Evolutionary conservation across 2,888 invertebrate genomes (phyloP).

Genomic region (Oxyteleia sp.): DNA sequence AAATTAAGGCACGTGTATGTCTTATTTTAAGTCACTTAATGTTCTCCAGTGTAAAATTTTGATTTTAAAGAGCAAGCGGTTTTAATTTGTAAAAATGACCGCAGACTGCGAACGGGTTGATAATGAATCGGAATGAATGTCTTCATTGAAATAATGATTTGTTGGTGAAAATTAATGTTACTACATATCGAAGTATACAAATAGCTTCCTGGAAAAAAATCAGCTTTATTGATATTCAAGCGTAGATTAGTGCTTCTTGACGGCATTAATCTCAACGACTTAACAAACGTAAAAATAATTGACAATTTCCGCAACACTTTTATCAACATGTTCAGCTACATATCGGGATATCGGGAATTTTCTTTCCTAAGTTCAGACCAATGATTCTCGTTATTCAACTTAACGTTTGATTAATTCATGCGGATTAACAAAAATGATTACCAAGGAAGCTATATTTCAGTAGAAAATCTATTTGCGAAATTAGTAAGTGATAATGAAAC

Average conservation of each 20-base stretch:
- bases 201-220: constrained; percentile 39
- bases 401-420: constrained; percentile 38
- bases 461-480: constrained; percentile 15
- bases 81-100: no score
- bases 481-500: constrained; percentile 10
- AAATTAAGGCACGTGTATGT: no score
- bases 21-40: no score
- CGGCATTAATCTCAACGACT: constrained; percentile 46
- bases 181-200: constrained; percentile 29
- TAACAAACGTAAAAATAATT: constrained; percentile 36
- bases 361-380: constrained; percentile 21
- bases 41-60: no score
- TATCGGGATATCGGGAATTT: constrained; percentile 41
- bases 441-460: constrained; percentile 37
- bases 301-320: constrained; percentile 65
- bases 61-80: no score
- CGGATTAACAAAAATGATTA: constrained; percentile 43
- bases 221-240: constrained; percentile 54
- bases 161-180: constrained; percentile 49
- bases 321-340: constrained; percentile 44
- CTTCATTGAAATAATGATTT: constrained; percentile 22
- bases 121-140: no score
- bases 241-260: constrained; percentile 47
- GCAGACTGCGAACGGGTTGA: no score
- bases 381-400: constrained; percentile 53